Conservation (phyloP, 2,113 vertebrate genomes). For the Mesoclemmys tuberculata region DNA sequence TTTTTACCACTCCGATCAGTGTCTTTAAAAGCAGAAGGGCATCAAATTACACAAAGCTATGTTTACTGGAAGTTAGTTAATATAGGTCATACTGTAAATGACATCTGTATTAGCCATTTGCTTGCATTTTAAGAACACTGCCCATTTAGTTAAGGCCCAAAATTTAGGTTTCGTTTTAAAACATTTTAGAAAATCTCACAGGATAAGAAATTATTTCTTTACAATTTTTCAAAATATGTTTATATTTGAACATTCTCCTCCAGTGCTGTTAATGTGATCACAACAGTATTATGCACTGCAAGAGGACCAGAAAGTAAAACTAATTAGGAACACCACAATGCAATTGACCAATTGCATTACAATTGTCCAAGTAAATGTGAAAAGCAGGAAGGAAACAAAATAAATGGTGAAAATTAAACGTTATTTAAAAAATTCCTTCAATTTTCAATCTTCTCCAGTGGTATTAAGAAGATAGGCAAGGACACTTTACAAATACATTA, state of each 20-base stretch:
- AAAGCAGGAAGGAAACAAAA: neutral
- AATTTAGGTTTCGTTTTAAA: neutral
- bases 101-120: neutral
- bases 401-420: neutral
- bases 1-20: neutral
- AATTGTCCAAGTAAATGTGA: neutral
- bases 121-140: neutral
- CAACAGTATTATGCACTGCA: rapidly evolving
- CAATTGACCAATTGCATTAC: neutral
- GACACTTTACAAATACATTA: neutral
- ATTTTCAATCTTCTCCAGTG: neutral
- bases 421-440: neutral
- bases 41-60: constrained; percentile 3
- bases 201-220: neutral
- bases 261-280: neutral
- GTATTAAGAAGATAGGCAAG: neutral
- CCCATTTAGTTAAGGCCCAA: neutral
- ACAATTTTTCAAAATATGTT: neutral
- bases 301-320: neutral
- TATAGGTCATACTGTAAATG: neutral
- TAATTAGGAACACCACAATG: neutral
- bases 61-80: constrained; percentile 50
- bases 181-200: neutral
- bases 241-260: neutral
- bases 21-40: neutral